Evolutionary conservation across 2,888 invertebrate genomes (phyloP).

Genomic region (Steinernema hermaphroditum): DNA sequence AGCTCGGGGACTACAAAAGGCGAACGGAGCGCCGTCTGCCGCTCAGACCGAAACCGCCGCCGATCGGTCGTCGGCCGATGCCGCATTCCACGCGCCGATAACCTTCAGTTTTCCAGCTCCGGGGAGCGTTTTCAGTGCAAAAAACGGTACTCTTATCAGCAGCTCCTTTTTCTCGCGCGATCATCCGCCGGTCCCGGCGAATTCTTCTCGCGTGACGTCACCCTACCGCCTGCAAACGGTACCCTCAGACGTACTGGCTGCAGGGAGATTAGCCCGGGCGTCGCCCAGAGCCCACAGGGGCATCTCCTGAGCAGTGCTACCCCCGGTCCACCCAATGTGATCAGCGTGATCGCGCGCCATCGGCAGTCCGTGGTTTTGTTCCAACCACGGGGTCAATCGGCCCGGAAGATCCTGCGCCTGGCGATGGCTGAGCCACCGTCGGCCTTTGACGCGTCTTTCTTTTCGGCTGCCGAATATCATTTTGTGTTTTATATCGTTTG

Average conservation of each 20-base stretch:
- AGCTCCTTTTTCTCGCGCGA: background rate
- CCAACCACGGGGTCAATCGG: too few species aligned
- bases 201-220: background rate
- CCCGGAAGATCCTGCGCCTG: too few species aligned
- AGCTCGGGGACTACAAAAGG: background rate
- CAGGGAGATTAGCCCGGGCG: too few species aligned
- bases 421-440: too few species aligned
- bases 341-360: too few species aligned
- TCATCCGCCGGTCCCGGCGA: background rate
- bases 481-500: background rate
- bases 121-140: constrained; percentile 2
- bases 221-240: background rate
- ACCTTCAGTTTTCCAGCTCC: constrained; percentile 11
- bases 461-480: too few species aligned
- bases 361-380: too few species aligned
- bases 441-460: too few species aligned
- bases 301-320: too few species aligned
- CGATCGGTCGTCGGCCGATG: background rate
- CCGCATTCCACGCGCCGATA: constrained; percentile 1
- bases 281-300: too few species aligned
- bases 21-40: background rate
- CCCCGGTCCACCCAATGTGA: too few species aligned
- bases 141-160: constrained; percentile 15
- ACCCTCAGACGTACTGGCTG: too few species aligned
- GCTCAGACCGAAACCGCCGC: background rate